Evolutionary conservation across 2,888 invertebrate species (phyloP).

Genomic region (Allolobophora icterica): DNA sequence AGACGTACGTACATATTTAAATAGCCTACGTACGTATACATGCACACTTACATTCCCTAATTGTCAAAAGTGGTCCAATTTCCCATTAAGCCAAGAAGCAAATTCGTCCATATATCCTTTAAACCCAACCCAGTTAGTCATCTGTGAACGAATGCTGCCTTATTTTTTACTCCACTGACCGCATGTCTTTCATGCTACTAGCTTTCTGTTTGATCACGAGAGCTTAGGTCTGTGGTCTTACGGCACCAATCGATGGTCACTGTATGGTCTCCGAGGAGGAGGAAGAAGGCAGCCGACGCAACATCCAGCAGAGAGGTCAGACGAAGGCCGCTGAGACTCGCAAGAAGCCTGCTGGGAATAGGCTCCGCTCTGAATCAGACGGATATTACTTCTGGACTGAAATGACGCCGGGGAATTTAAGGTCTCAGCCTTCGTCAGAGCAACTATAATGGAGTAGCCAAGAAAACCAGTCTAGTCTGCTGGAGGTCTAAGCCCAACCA

Average conservation of each 20-base stretch:
- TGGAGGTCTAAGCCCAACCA: too few relatives aligned
- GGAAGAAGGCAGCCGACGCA: not conserved
- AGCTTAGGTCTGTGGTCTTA: not conserved
- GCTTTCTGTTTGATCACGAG: not conserved
- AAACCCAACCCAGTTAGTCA: not conserved
- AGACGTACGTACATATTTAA: not conserved
- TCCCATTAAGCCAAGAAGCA: not conserved
- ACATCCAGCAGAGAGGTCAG: not conserved
- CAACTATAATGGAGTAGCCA: not conserved
- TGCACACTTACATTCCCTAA: not conserved
- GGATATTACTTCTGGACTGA: not conserved
- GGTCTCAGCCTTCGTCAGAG: not conserved
- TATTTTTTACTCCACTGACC: not conserved
- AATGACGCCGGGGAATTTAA: conserved; percentile 8
- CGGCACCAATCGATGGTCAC: not conserved
- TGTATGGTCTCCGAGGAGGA: not conserved
- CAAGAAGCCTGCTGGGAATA: not conserved
- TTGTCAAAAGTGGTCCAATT: not conserved
- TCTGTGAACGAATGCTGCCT: not conserved
- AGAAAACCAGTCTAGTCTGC: not conserved
- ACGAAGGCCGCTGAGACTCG: not conserved
- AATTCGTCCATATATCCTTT: not conserved
- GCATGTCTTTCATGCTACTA: not conserved
- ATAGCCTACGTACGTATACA: not conserved
- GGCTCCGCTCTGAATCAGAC: not conserved